Evolutionary conservation across 1,140 invertebrate species (phyloP), one percentile per base, ranked within the genome.

Genomic region (Zaprionus taronus): DNA sequence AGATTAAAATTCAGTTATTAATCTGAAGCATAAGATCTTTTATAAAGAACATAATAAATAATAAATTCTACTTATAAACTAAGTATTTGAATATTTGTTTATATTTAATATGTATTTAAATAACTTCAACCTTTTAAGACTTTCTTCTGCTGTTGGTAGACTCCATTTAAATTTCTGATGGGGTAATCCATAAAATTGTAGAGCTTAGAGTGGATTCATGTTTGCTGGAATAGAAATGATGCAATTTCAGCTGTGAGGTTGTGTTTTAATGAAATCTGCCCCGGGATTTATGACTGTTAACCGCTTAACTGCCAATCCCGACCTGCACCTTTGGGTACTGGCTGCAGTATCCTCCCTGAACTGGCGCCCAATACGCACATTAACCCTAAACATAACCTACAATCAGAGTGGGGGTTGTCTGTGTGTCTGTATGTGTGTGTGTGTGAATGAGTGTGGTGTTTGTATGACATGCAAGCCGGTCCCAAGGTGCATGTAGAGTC

Each of bases 281-380:
- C 31, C 24, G 7, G 51, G 72, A 75, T 75, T 75, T 75, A 75
- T 75, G 72, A 53, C 72, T 58, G 58, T 44, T 71, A 70, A 75
- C 51, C 49, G 68, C 72, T 71, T 57, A 56, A 71, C 53, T 71
- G 60, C 64, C 60, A 71, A 75, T 64, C 51, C 51, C 38, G 20
- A 60, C 58, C 49, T 74, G 72, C 72, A 74, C 72, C 72, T 44
- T 38, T 51, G 31, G 60, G 65, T 22, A 26, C 14, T 7, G 5
- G 31, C 2, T 66, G 64, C 64, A 66, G 38, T 47, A 47, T 61
- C 44, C 64, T 53, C 6, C 14, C 15, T 60, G 20, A 72, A 26
- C 28, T 64, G 66, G 67, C 66, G 66, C 66, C 72, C 56, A 51
- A 49, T 63, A 63, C 67, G 51, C 72, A 70, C 72, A 70, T 74